These are phyloP conservation scores for Eumerus sabulonum DNA, from an alignment of 2,888 invertebrate genomes.

Conservation along the genomic window DNA sequence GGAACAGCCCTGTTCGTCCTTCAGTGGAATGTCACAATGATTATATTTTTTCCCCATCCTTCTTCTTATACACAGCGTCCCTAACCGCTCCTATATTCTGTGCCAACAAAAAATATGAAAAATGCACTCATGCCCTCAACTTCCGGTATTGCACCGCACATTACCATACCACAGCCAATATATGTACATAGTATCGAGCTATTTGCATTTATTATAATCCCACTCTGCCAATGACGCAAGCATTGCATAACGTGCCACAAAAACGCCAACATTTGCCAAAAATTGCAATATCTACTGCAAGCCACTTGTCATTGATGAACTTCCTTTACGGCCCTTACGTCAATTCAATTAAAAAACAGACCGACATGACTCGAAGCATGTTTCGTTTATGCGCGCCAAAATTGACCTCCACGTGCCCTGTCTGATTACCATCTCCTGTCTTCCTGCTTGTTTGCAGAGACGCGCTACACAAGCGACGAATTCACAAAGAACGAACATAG, in stretches of 20 bases:
- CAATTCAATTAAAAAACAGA: conserved; percentile 41
- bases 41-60: too few species aligned
- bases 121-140: conserved; percentile 26
- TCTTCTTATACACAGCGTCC: background rate
- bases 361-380: background rate
- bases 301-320: background rate
- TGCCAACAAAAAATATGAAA: conserved; percentile 42
- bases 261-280: conserved; percentile 55
- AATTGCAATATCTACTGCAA: conserved; percentile 28
- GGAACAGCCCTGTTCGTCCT: too few species aligned
- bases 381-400: conserved; percentile 36
- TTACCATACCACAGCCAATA: conserved; percentile 29
- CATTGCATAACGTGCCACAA: conserved; percentile 45
- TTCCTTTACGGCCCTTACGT: conserved; percentile 36
- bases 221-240: conserved; percentile 49
- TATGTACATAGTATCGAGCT: conserved; percentile 53
- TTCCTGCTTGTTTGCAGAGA: too few species aligned
- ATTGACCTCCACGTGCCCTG: conserved; percentile 22
- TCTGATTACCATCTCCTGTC: too few species aligned
- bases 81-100: background rate
- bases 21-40: too few species aligned
- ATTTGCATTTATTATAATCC: conserved; percentile 50
- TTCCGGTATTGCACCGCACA: conserved; percentile 50
- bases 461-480: too few species aligned
- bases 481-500: too few species aligned